Base-by-base conservation (phyloP, 2,888 invertebrate genomes). In the Sarcophaga caerulescens region DNA sequence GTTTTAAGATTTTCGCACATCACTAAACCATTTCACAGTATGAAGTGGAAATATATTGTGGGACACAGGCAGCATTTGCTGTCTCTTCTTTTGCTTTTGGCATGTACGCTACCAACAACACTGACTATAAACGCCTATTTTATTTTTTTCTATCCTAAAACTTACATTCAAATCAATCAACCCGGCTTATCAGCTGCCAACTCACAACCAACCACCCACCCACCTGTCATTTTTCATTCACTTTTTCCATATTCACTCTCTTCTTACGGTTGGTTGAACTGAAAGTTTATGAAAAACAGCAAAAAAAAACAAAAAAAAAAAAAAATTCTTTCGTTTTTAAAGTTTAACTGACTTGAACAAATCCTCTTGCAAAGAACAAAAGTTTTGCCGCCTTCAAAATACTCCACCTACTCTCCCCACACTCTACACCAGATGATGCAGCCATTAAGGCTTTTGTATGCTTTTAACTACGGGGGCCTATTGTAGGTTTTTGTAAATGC, bases 201-300 rank as follows among this genome's bases (percentile, higher is more conserved):
- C 35, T 35, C 35, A 35, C 35, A 35, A 35, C 35, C 35, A 52
- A 17, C 17, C 52, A 52, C 12, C 17, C 52, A 52, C 17, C 52
- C 52, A 52, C 52, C 52, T 66, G 66, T 66, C 44, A 44, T 66
- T 44, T 66, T 66, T 17, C 10, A 66, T 60, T 71, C 25, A 57
- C 65, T 57, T 65, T 75, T 52, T 66, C 57, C 57, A 75, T 66
- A 75, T 19, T 75, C 65, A 57, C 66, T 75, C 65, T 65, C 65
- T 52, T 65, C 65, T 52, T 52, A 14, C 52, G 75, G 65, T 65
- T 75, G 66, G 65, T 75, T 65, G 57, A 75, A 75, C 65, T 75
- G 35, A 57, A 75, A 57, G 25, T 65, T 75, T 65, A 23, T 25
- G 12, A 4, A 52, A 52, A 17, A 12, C 52, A 52, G 3, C 14